These are phyloP conservation scores for Dryomyza anilis DNA, from an alignment of 2,888 invertebrate species.

Conservation along the genomic window DNA sequence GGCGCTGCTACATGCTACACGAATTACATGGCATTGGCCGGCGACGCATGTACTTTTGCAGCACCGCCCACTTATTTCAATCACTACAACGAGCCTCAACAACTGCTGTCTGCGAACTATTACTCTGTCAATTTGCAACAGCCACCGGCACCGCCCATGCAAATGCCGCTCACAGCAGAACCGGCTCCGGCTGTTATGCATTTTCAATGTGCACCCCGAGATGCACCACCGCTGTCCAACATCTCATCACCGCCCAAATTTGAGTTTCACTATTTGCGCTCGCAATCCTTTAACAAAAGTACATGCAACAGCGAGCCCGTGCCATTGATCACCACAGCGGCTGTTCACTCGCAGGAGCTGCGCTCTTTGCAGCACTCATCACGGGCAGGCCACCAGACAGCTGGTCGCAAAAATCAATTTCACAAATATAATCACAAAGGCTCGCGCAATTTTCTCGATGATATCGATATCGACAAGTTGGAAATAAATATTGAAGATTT, in stretches of 20 bases:
- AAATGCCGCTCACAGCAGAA: background rate
- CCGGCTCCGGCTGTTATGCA: no score
- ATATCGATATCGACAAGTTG: slow-evolving; percentile 30
- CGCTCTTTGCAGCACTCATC: background rate
- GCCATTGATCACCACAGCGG: background rate
- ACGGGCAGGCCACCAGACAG: no score
- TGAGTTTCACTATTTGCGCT: slow-evolving; percentile 14
- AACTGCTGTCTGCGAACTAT: background rate
- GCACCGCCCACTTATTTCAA: no score
- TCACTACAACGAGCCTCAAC: no score
- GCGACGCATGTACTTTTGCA: background rate
- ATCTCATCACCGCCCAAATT: background rate
- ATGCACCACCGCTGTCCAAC: no score
- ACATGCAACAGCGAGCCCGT: background rate
- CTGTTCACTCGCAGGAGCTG: background rate
- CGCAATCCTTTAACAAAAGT: slow-evolving; percentile 1
- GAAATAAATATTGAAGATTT: slow-evolving; percentile 31
- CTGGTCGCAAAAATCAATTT: no score
- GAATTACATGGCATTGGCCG: no score
- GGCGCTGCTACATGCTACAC: background rate
- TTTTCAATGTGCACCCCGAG: no score
- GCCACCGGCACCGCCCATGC: background rate
- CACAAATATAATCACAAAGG: slow-evolving; percentile 14
- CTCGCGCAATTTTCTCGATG: background rate
- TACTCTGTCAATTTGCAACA: background rate